Evolutionary conservation across 2,888 invertebrate genomes (phyloP).

Genomic region (Diplolepis rosae): DNA sequence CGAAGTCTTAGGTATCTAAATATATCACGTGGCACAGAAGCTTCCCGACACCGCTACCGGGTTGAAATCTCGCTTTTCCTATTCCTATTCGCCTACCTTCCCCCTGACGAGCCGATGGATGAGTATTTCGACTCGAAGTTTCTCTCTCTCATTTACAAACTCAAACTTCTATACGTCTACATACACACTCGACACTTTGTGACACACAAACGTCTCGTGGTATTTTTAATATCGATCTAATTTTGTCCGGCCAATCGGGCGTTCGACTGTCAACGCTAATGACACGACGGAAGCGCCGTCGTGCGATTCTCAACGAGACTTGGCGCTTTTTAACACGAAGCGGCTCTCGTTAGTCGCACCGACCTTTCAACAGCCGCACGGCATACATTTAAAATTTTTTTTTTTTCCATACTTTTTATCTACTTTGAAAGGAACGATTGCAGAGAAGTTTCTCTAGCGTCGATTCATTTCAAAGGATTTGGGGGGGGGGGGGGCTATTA

Average conservation of each 20-base stretch:
- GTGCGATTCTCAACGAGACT: conserved; percentile 5
- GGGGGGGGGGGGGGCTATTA: no score
- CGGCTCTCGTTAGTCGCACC: conserved; percentile 1
- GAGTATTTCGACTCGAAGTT: conserved; percentile 21
- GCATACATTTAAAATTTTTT: no score
- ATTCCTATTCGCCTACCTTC: background rate
- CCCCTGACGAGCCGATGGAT: background rate
- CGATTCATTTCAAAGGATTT: background rate
- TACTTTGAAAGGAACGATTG: background rate
- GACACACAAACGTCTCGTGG: conserved; percentile 26
- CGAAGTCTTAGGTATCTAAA: conserved; percentile 40
- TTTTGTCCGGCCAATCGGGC: conserved; percentile 36
- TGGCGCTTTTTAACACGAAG: conserved; percentile 23
- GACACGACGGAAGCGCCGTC: conserved; percentile 31
- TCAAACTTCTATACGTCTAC: conserved; percentile 26
- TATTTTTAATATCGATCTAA: conserved; percentile 48
- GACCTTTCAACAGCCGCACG: background rate
- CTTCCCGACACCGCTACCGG: conserved; percentile 37
- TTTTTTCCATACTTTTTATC: background rate
- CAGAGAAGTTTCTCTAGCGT: background rate
- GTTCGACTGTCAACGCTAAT: conserved; percentile 30
- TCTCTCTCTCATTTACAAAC: conserved; percentile 27
- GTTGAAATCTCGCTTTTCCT: conserved; percentile 27
- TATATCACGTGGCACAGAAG: conserved; percentile 40
- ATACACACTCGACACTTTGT: background rate